Evolutionary conservation across 2,113 vertebrate genomes (phyloP), one percentile per base, ranked within the genome.

Genomic region (Microcebus lehilahytsara): DNA sequence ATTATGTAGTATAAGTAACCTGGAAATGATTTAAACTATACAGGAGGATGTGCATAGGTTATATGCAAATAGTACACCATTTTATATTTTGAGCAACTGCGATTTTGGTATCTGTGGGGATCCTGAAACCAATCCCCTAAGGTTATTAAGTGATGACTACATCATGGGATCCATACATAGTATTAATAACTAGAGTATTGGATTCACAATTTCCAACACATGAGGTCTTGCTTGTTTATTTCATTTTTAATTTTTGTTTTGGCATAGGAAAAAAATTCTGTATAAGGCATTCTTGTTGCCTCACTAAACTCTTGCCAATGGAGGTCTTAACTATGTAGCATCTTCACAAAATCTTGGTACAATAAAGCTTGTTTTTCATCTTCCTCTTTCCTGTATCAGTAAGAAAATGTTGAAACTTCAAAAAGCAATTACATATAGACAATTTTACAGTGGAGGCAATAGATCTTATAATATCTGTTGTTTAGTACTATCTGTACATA

Each of bases 131-230:
- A 49, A 17, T 49, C 3, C 46, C 25, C 42, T 14, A 19, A 49
- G 42, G 30, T 32, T 77, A 49, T 77, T 7, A 49, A 77, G 16
- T 27, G 27, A 49, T 32, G 42, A 49, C 13, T 19, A 2, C 32
- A 25, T 5, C 2, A 67, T 56, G 49, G 53, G 3, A 37, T 25
- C 6, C 2, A 80, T 0, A 67, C 8, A 64, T 25, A 0, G 2
- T 64, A 58, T 58, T 58, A 58, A 58, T 22, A 19, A 13, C 12
- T 49, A 30, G 46, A 32, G 22, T 25, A 67, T 23, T 53, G 20
- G 2, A 37, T 49, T 69, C 13, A 20, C 6, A 85, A 58, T 75
- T 78, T 85, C 7, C 9, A 74, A 49, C 5, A 60, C 3, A 6
- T 37, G 22, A 66, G 20, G 10, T 1, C n/a, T 64, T 25, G 19